Evolutionary conservation across 2,113 vertebrate species (phyloP).

Genomic region (Bostrychus sinensis): DNA sequence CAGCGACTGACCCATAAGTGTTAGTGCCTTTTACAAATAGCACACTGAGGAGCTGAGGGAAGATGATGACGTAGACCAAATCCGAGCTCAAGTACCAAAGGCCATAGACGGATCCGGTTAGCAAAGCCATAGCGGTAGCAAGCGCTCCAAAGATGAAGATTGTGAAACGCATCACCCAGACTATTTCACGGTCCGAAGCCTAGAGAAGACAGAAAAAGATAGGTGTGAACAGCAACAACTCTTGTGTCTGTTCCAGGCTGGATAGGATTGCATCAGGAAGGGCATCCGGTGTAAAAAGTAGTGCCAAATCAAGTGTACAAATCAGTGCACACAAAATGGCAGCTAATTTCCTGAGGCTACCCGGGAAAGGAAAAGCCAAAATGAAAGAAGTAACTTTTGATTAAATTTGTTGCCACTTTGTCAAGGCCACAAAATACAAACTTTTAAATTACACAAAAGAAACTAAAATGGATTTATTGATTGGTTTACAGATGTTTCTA

Average conservation of each 20-base stretch:
- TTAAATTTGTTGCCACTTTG: background rate
- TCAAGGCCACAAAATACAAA: background rate
- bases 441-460: background rate
- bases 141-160: conserved; percentile 92
- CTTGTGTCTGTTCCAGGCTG: too few species aligned
- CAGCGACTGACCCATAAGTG: conserved; percentile 92
- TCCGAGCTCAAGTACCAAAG: conserved; percentile 99
- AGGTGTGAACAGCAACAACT: too few species aligned
- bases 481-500: conserved; percentile 11
- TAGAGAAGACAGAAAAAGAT: conserved; percentile 66
- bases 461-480: conserved; percentile 4
- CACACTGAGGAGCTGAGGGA: conserved; percentile 94
- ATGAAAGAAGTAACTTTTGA: background rate
- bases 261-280: background rate
- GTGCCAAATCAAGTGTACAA: too few species aligned
- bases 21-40: conserved; percentile 96
- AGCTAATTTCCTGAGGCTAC: background rate
- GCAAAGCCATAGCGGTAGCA: conserved; percentile 94
- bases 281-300: too few species aligned
- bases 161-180: conserved; percentile 95
- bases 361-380: background rate
- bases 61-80: conserved; percentile 97
- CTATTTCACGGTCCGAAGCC: conserved; percentile 94
- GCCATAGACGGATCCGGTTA: conserved; percentile 93
- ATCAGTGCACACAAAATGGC: background rate